Conservation (phyloP, 2,113 vertebrate species). For the Egretta garzetta region DNA sequence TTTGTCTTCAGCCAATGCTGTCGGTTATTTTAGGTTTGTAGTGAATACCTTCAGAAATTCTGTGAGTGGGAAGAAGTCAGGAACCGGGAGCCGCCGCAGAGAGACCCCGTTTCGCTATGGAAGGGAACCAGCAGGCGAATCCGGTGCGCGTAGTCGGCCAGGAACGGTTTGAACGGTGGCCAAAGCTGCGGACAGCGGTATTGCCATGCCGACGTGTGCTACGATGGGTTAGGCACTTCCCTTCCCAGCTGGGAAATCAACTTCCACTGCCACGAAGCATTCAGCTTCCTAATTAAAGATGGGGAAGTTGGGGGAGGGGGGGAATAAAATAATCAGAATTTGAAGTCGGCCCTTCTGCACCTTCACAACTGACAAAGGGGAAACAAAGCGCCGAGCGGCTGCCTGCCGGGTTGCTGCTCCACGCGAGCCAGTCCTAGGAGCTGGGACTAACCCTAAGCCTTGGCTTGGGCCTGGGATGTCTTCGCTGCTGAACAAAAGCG, state of each 20-base stretch:
- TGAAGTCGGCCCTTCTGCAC: background rate
- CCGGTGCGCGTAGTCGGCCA: rapidly evolving
- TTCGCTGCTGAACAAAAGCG: background rate
- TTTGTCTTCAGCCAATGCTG: no score
- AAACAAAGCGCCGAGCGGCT: rapidly evolving
- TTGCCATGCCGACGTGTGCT: rapidly evolving
- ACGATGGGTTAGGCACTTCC: rapidly evolving
- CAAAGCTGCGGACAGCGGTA: background rate
- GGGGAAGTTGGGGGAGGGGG: background rate
- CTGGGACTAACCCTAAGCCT: rapidly evolving
- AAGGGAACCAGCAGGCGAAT: background rate
- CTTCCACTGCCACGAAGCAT: rapidly evolving
- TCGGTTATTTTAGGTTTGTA: background rate
- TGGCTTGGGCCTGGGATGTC: rapidly evolving
- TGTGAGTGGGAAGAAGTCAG: rapidly evolving
- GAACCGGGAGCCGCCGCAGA: background rate
- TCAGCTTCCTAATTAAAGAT: background rate
- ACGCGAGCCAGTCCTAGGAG: rapidly evolving
- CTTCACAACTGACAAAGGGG: background rate
- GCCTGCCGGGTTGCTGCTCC: rapidly evolving
- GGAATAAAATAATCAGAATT: no score
- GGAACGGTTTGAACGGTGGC: no score
- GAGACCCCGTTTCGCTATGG: rapidly evolving
- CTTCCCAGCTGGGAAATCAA: rapidly evolving
- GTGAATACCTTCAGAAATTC: background rate